phyloP scores from a whole-genome alignment of 64 coral and sea anemone species.

The Dendrophyllia cribrosa region DNA sequence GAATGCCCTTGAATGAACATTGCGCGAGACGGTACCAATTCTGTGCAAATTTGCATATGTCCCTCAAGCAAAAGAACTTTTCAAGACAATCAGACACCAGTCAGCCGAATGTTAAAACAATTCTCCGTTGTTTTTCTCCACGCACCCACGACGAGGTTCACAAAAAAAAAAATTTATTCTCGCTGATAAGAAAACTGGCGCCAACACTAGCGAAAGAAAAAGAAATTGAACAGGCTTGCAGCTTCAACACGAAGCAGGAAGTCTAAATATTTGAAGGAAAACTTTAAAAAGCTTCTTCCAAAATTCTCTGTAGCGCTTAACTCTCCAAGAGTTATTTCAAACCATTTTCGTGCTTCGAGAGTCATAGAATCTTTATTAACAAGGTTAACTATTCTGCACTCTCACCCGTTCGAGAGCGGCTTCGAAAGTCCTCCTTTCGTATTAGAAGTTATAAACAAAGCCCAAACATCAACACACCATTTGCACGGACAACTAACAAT shows the following conservation, averaged over 20 bases:
- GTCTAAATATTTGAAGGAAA: background rate
- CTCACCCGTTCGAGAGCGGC: conserved; percentile 24
- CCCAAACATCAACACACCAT: background rate
- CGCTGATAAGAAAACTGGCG: background rate
- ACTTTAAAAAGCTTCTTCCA: background rate
- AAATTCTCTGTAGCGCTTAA: background rate
- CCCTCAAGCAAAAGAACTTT: conserved; percentile 72
- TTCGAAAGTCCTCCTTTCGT: conserved; percentile 49
- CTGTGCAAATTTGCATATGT: conserved; percentile 83
- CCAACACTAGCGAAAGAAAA: background rate
- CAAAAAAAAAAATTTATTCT: background rate
- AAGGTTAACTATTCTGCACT: background rate
- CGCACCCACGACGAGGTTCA: background rate
- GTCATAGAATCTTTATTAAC: background rate
- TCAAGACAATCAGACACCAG: conserved; percentile 75
- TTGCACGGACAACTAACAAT: background rate
- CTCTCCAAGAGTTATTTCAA: background rate
- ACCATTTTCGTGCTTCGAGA: background rate
- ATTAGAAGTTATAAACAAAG: conserved; percentile 23
- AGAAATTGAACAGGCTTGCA: background rate
- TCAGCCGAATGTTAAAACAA: conserved; percentile 32
- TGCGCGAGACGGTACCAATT: conserved; percentile 40
- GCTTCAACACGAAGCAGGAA: background rate
- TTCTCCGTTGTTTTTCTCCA: conserved; percentile 16
- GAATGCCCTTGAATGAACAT: conserved; percentile 61